Conservation (phyloP, 2,888 invertebrate genomes). For the Trissoscelio sp. region DNA sequence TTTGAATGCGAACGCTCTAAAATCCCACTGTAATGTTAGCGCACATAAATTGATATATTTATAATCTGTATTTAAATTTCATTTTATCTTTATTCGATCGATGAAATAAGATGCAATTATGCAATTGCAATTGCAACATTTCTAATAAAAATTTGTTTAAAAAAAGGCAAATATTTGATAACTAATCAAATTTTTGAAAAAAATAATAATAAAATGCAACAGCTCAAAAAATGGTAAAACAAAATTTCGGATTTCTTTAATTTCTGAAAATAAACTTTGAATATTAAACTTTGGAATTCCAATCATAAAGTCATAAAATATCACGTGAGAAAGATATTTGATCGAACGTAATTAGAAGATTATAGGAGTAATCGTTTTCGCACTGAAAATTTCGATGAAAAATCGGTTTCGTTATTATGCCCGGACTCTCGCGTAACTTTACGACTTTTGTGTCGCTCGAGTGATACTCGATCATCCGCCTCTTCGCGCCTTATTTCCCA, state of each 20-base stretch:
- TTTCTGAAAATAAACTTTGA: too few species aligned
- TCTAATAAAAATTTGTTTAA: too few species aligned
- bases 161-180: too few species aligned
- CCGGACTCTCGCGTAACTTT: not conserved
- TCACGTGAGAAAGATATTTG: too few species aligned
- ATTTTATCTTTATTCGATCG: conserved; percentile 4
- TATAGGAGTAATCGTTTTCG: too few species aligned
- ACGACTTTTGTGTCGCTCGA: conserved; percentile 33
- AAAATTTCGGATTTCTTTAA: too few species aligned
- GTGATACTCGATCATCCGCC: conserved; percentile 38
- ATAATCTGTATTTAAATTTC: conserved; percentile 20
- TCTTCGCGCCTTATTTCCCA: conserved; percentile 34
- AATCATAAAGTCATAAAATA: too few species aligned
- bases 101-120: conserved; percentile 9
- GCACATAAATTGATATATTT: conserved; percentile 16
- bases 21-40: not conserved
- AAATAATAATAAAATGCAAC: too few species aligned
- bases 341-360: not conserved
- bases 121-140: conserved; percentile 26
- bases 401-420: conserved; percentile 24
- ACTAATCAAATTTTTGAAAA: too few species aligned
- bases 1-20: not conserved
- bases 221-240: too few species aligned
- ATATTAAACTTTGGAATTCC: too few species aligned
- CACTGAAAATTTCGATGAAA: conserved; percentile 25